These are phyloP conservation scores for Dendrolimus houi DNA, from an alignment of 2,888 invertebrate genomes.

Conservation along the genomic window DNA sequence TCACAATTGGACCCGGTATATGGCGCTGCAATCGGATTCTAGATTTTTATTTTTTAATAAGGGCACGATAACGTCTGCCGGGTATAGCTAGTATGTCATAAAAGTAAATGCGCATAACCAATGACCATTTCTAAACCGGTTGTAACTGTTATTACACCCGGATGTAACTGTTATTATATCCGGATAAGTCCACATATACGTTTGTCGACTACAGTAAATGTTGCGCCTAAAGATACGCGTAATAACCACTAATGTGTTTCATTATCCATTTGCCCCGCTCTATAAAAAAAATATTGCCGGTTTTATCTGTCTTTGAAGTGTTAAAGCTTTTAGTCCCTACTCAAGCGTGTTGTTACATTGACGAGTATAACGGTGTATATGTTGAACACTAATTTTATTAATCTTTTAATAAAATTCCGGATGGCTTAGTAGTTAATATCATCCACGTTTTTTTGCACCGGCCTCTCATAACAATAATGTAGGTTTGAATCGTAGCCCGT, in stretches of 20 bases:
- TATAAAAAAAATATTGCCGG: neutral
- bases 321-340: neutral
- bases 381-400: too few species aligned
- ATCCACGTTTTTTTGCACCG: too few species aligned
- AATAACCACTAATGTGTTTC: constrained; percentile 36
- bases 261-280: constrained; percentile 15
- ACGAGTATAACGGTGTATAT: too few species aligned
- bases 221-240: neutral
- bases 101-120: neutral
- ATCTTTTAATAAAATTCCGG: too few species aligned
- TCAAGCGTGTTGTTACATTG: too few species aligned
- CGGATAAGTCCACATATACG: neutral
- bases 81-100: neutral
- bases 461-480: too few species aligned
- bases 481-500: too few species aligned
- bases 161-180: neutral
- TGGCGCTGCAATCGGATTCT: too few species aligned
- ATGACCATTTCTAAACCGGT: neutral
- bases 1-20: too few species aligned
- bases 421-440: too few species aligned
- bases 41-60: too few species aligned
- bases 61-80: too few species aligned
- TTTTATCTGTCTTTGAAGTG: neutral
- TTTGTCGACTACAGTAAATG: neutral
- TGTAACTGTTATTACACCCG: neutral